These are phyloP conservation scores for Nyctalus aviator DNA, from an alignment of 2,797 vertebrate species.

Conservation along the genomic window DNA sequence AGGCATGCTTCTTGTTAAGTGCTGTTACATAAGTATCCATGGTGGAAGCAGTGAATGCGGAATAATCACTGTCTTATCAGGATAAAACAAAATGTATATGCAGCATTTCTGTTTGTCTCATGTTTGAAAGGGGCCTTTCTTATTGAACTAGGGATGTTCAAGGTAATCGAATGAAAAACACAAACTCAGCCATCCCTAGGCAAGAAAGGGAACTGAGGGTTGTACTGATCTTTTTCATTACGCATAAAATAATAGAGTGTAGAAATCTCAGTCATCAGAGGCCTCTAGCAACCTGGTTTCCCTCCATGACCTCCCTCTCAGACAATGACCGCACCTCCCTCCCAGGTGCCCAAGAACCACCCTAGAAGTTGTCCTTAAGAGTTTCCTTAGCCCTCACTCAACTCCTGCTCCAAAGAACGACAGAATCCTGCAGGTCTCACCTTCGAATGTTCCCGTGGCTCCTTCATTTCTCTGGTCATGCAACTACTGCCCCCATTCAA, in stretches of 20 bases:
- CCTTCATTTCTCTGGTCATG: neutral
- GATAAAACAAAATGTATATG: constrained; percentile 29
- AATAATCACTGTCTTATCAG: neutral
- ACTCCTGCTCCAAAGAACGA: neutral
- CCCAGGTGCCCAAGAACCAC: neutral
- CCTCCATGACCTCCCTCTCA: neutral
- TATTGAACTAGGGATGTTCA: neutral
- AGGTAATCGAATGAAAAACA: neutral
- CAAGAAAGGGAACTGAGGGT: neutral
- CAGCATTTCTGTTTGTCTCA: neutral
- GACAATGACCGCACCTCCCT: neutral
- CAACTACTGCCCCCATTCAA: neutral
- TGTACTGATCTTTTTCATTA: neutral
- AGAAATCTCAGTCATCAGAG: neutral
- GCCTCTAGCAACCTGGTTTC: neutral
- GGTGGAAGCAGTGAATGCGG: neutral
- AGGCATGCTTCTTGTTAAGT: constrained; percentile 19
- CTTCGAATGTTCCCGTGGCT: neutral
- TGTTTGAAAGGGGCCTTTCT: constrained; percentile 1
- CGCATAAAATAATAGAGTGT: neutral
- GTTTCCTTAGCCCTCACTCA: neutral
- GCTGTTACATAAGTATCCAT: neutral
- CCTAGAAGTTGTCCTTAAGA: neutral
- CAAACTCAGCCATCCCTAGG: neutral
- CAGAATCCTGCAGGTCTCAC: neutral